Conservation (phyloP, 2,797 vertebrate genomes). For the Anguilla pacifica region DNA sequence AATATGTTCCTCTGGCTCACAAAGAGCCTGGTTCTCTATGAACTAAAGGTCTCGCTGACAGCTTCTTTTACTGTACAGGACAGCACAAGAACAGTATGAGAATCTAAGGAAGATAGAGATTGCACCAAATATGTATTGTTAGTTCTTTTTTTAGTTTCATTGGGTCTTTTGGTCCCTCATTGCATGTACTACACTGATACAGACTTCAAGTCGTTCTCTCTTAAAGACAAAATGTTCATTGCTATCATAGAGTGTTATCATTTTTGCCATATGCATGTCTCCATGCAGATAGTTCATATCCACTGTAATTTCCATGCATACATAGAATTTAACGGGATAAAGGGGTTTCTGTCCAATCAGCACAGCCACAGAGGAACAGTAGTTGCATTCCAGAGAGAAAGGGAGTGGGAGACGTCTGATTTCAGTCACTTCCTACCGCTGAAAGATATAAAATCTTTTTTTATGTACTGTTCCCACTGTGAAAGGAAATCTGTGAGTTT, state of each 20-base stretch:
- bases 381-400: conserved; percentile 8
- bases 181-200: conserved; percentile 58
- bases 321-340: conserved; percentile 12
- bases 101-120: not conserved
- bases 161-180: conserved; percentile 10
- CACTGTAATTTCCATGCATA: not conserved
- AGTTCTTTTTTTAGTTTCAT: not conserved
- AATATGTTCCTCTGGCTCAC: conserved; percentile 30
- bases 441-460: not conserved
- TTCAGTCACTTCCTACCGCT: conserved; percentile 26
- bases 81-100: not conserved
- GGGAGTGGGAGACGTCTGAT: conserved; percentile 24
- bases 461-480: not conserved
- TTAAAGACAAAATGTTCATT: conserved; percentile 77
- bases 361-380: conserved; percentile 48
- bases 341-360: conserved; percentile 40
- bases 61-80: not conserved
- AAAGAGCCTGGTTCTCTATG: not conserved
- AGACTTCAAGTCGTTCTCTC: conserved; percentile 78
- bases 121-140: not conserved
- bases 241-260: conserved; percentile 23
- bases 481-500: not conserved
- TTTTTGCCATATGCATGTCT: not conserved
- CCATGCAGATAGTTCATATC: not conserved
- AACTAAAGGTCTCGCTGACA: not conserved